Conservation (phyloP, 2,797 vertebrate genomes). For the Microtus californicus region DNA sequence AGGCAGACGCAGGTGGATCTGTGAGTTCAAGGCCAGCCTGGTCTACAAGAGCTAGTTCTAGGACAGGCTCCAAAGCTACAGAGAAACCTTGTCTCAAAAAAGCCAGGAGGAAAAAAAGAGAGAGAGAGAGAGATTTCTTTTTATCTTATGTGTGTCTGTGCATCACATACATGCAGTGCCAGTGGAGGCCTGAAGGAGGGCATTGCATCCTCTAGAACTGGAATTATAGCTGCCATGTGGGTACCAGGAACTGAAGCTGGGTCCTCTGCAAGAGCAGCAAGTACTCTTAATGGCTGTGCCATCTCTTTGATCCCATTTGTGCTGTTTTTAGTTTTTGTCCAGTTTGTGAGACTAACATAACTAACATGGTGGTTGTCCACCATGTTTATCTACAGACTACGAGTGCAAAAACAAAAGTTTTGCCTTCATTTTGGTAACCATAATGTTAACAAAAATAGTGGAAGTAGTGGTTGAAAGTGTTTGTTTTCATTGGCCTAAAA, state of each 20-base stretch:
- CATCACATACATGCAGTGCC: not conserved
- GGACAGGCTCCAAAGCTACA: too few relatives aligned
- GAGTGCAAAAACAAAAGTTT: not conserved
- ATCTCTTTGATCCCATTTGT: not conserved
- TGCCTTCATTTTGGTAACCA: not conserved
- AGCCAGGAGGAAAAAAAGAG: too few relatives aligned
- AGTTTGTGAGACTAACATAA: too few relatives aligned
- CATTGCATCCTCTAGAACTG: not conserved
- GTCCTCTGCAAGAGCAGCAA: not conserved
- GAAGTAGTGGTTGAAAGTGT: not conserved
- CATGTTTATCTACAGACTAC: not conserved
- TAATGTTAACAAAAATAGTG: not conserved
- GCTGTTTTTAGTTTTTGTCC: not conserved
- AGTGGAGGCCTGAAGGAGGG: not conserved
- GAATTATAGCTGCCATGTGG: not conserved
- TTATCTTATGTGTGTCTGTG: not conserved
- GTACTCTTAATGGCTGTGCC: not conserved
- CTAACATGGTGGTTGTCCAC: not conserved
- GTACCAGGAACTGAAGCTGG: not conserved
- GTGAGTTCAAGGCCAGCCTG: too few relatives aligned
- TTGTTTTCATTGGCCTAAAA: constrained; percentile 1
- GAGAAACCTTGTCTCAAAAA: too few relatives aligned
- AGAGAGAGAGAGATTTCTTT: not conserved
- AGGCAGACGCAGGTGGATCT: too few relatives aligned
- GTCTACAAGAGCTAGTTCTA: too few relatives aligned